Base-by-base conservation (phyloP, 2,797 vertebrate genomes). In the Coccyzus lansbergi region DNA sequence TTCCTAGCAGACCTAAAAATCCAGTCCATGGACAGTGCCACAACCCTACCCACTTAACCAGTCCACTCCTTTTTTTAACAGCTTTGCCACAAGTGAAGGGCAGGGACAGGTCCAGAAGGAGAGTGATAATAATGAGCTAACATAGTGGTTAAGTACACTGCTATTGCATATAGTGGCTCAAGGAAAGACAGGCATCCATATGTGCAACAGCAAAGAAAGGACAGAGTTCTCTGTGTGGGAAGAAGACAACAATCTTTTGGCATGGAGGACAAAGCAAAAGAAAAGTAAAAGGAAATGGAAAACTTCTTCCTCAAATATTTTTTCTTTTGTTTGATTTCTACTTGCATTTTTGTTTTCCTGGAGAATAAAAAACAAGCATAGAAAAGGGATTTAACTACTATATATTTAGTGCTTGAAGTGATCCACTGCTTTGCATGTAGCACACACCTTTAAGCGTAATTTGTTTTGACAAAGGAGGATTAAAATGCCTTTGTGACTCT, bases 401-500 rank as follows among this genome's bases (percentile, higher is more conserved):
- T 22, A 3, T 48, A 72, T 25, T 26, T 70, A 18, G 21, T 4
- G 3, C 28, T 60, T 12, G 1, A 51, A 83, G 26, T 56, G n/a
- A 26, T 40, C 51, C 7, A 0, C 38, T 51, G 8, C 10, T 67
- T 34, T 64, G 25, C 10, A 5, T 26, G 40, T 38, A 48, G 38
- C 53, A 7, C 4, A 3, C 8, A 77, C 28, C 7, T 83, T 69
- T 74, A 65, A 67, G 85, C 36, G 16, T 2, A 7, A 6, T 22
- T 64, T 25, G 44, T 19, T 14, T 59, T 48, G 62, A 17, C 34
- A 26, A 67, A 26, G 33, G 17, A 34, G 24, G 12, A n/a, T 10
- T 15, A 28, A 86, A 81, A 22, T 1, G 0, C 25, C 52, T 77
- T 55, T 1, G 0, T 26, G 33, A 31, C n/a, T 17, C 10, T 6